Base-by-base conservation (phyloP, 2,888 invertebrate genomes). In the Catocala sponsa region DNA sequence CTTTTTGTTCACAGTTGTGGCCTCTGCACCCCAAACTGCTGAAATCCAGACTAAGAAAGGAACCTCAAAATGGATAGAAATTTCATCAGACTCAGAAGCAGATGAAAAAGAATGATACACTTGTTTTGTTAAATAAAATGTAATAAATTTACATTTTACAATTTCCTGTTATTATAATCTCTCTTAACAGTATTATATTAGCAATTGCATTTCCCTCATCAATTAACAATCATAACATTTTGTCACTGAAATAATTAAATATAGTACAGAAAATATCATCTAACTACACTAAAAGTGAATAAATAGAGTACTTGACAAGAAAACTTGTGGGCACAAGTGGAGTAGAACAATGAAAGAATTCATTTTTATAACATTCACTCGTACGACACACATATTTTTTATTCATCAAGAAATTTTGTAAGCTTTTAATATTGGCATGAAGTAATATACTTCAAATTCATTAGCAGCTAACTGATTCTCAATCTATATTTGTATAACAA, bases 51-150 rank as follows among this genome's bases (percentile, higher is more conserved):
- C 81, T 5, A 91, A 90, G 68, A 83, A 87, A 68, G 87, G 85
- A 51, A 78, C 83, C 41, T 89, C 92, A 54, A 78, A 84, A 60
- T 94, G 94, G 94, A 91, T 94, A 78, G 94, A 94, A 79, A 85
- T 94, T 70, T 94, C 94, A 68, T 94, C 94, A 63, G 94, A 90
- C 62, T 94, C 94, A 4, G 94, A 91, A 43, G 94, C 84, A 69
- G 84, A 88, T 85, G 61, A 78, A 75, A 88, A 77, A 80, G 70
- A 55, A 63, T 50, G 35, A 81, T 63, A 79, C 63, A 75, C 74
- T 69, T 79, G 59, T 82, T 46, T 80, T 82, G 75, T 87, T 81
- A 84, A 85, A 87, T 89, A 89, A 88, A 89, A 90, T 91, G 85
- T 90, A 89, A 91, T 86, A 84, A 86, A 85, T 79, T 84, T 88